Evolutionary conservation across 2,888 invertebrate species (phyloP).

Genomic region (Stenoptilia bipunctidactyla): DNA sequence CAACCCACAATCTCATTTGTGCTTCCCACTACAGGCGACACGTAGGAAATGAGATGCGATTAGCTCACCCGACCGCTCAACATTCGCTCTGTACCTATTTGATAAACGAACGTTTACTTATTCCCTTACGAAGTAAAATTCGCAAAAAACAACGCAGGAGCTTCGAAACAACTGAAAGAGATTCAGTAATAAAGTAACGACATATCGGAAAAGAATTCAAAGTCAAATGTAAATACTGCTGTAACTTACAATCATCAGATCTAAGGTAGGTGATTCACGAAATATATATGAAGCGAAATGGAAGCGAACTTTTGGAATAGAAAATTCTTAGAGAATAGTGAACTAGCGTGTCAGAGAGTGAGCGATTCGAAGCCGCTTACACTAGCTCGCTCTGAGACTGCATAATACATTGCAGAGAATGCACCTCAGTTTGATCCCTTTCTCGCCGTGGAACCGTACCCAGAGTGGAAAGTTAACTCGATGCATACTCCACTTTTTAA

Average conservation of each 20-base stretch:
- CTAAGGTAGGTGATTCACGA: conserved; percentile 40
- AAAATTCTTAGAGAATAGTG: conserved; percentile 46
- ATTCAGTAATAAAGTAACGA: conserved; percentile 2
- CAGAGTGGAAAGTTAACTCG: conserved; percentile 53
- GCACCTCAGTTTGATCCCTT: conserved; percentile 67
- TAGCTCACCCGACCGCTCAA: conserved; percentile 38
- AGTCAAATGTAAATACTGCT: conserved; percentile 24
- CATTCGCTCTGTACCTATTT: conserved; percentile 10
- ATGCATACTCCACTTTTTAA: conserved; percentile 55
- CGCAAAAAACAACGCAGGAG: conserved; percentile 7
- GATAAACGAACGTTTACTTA: not conserved
- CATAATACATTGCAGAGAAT: conserved; percentile 68
- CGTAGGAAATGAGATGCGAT: conserved; percentile 55
- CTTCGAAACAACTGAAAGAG: conserved; percentile 6
- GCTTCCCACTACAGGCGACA: conserved; percentile 47
- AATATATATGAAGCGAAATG: conserved; percentile 41
- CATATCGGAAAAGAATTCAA: conserved; percentile 13
- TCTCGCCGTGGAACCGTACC: conserved; percentile 60
- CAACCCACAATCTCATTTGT: conserved; percentile 53
- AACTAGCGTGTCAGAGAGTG: conserved; percentile 35
- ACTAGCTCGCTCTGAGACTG: conserved; percentile 45
- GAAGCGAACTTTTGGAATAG: conserved; percentile 47
- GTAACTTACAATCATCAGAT: conserved; percentile 37
- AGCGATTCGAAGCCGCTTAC: conserved; percentile 63
- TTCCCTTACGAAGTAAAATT: not conserved